Evolutionary conservation across 2,113 vertebrate genomes (phyloP).

Genomic region (Alaudala cheleensis): DNA sequence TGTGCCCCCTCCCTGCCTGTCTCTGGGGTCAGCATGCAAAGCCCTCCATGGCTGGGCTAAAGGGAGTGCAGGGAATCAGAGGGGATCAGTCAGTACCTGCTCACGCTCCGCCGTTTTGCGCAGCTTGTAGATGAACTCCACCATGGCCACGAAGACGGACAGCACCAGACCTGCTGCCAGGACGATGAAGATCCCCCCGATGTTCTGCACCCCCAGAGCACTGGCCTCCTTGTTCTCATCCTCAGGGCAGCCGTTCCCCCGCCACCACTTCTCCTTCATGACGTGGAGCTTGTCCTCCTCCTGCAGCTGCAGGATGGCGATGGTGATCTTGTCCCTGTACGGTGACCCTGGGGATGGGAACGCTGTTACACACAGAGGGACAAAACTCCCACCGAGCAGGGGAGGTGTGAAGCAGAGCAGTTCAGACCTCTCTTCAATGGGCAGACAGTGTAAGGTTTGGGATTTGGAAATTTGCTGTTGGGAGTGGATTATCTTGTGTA

Average conservation of each 20-base stretch:
- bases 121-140: conserved; percentile 97
- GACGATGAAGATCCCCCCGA: conserved; percentile 97
- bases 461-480: neutral
- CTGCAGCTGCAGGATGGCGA: conserved; percentile 94
- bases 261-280: conserved; percentile 99
- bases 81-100: conserved; percentile 79
- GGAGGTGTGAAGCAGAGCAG: neutral
- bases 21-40: neutral
- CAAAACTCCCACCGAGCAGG: neutral
- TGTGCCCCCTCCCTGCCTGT: neutral
- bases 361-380: neutral
- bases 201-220: conserved; percentile 94
- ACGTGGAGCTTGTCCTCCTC: conserved; percentile 96
- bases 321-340: conserved; percentile 96
- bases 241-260: conserved; percentile 89
- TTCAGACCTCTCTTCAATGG: neutral
- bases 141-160: conserved; percentile 93
- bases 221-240: conserved; percentile 92
- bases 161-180: conserved; percentile 93
- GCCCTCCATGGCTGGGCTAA: fast-evolving
- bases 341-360: conserved; percentile 84
- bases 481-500: too few relatives aligned
- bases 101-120: conserved; percentile 91
- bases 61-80: neutral
- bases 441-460: fast-evolving